These are phyloP conservation scores for Drosophila willistoni DNA, from an alignment of 1,140 invertebrate species.

Conservation along the genomic window DNA sequence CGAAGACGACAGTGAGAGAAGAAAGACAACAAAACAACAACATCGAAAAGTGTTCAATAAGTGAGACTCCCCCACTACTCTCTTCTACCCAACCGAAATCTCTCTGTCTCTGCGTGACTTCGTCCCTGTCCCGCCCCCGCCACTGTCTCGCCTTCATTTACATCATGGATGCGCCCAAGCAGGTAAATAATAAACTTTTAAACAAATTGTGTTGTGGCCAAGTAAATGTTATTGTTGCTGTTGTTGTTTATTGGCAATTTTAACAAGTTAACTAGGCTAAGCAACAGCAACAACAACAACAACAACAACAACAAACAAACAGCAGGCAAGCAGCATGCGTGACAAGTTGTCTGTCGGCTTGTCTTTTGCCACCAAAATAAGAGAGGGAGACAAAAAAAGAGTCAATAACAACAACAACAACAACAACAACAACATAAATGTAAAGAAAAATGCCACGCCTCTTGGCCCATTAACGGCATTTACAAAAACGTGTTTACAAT, in stretches of 20 bases:
- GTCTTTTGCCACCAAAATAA: slow-evolving; percentile 56
- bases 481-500: slow-evolving; percentile 71
- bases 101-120: background rate
- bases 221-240: slow-evolving; percentile 25
- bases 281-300: slow-evolving; percentile 46
- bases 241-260: slow-evolving; percentile 36
- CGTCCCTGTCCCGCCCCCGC: no score
- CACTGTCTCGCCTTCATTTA: slow-evolving; percentile 19
- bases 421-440: slow-evolving; percentile 6
- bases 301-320: slow-evolving; percentile 23
- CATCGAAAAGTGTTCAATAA: slow-evolving; percentile 19
- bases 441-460: slow-evolving; percentile 38
- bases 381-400: background rate
- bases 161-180: slow-evolving; percentile 71
- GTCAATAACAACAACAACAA: background rate
- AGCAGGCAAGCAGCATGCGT: slow-evolving; percentile 38
- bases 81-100: slow-evolving; percentile 13
- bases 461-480: slow-evolving; percentile 40
- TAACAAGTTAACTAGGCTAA: slow-evolving; percentile 72
- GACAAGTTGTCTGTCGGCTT: slow-evolving; percentile 66
- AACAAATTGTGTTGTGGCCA: slow-evolving; percentile 9
- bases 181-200: slow-evolving; percentile 65
- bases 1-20: background rate
- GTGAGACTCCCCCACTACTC: slow-evolving; percentile 21
- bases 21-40: background rate